phyloP scores from a whole-genome alignment of 2,888 invertebrate species.

The Patella depressa region DNA sequence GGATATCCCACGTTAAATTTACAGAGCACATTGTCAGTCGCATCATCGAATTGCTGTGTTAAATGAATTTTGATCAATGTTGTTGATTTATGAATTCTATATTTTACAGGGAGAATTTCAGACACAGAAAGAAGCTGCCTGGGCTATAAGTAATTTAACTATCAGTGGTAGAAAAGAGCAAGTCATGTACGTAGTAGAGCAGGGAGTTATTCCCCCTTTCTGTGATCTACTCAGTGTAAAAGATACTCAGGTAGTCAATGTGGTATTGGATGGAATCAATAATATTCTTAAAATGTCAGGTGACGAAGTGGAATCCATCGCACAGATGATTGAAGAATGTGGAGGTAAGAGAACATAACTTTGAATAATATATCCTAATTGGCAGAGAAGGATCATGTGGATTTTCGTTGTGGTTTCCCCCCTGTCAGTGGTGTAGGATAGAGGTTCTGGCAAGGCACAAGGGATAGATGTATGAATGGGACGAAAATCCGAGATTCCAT shows the following conservation, averaged over 20 bases:
- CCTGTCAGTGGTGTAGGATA: too few relatives aligned
- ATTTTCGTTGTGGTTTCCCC: not conserved
- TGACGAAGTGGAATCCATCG: constrained; percentile 77
- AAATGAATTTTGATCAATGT: too few relatives aligned
- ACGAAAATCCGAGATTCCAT: too few relatives aligned
- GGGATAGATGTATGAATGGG: too few relatives aligned
- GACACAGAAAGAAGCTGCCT: constrained; percentile 99
- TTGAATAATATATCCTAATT: not conserved
- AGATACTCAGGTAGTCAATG: constrained; percentile 84
- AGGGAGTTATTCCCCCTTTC: constrained; percentile 95
- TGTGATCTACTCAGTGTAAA: constrained; percentile 94
- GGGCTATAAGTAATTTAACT: constrained; percentile 99
- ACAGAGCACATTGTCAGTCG: too few relatives aligned
- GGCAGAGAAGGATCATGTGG: too few relatives aligned
- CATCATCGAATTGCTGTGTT: too few relatives aligned
- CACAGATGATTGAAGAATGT: constrained; percentile 97
- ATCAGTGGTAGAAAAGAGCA: constrained; percentile 92
- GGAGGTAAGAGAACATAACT: constrained; percentile 76
- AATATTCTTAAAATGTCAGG: constrained; percentile 97
- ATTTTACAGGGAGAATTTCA: constrained; percentile 86
- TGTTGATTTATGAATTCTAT: not conserved
- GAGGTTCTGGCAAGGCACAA: too few relatives aligned
- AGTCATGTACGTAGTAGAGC: constrained; percentile 82
- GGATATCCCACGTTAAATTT: too few relatives aligned
- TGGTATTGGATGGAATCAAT: constrained; percentile 86